Evolutionary conservation across 1,140 invertebrate genomes (phyloP).

Genomic region (Rhopalosiphum padi): DNA sequence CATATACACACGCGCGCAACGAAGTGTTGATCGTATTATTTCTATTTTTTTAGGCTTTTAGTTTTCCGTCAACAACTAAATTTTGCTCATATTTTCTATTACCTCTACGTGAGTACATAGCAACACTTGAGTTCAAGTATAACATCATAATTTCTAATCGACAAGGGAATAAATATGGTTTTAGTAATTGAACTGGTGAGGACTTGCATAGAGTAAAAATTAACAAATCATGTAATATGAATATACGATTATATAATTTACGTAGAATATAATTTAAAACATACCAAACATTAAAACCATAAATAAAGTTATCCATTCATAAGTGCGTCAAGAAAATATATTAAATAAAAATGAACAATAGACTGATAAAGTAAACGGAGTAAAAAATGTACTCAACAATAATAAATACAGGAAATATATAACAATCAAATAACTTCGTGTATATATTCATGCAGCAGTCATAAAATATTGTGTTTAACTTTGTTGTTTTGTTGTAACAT

Average conservation of each 20-base stretch:
- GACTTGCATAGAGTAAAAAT: not conserved
- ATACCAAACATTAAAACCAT: not conserved
- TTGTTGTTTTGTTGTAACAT: not conserved
- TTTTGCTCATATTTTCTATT: not conserved
- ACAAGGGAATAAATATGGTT: not conserved
- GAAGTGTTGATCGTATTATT: not conserved
- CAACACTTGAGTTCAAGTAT: too few species aligned
- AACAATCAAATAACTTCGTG: not conserved
- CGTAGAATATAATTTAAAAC: not conserved
- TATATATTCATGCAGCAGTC: not conserved
- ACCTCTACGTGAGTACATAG: not conserved
- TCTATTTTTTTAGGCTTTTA: not conserved
- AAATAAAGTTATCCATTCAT: not conserved
- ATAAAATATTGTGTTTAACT: not conserved
- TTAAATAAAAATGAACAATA: conserved; percentile 9
- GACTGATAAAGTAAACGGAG: not conserved
- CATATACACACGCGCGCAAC: not conserved
- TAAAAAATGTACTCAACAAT: not conserved
- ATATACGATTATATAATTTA: not conserved
- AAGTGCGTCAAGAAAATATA: not conserved
- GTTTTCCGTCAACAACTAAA: not conserved
- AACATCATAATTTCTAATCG: not conserved
- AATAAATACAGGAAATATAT: not conserved
- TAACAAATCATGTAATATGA: not conserved
- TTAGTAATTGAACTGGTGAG: not conserved